Base-by-base conservation (phyloP, 1,140 invertebrate genomes). In the Hycleus cichorii region DNA sequence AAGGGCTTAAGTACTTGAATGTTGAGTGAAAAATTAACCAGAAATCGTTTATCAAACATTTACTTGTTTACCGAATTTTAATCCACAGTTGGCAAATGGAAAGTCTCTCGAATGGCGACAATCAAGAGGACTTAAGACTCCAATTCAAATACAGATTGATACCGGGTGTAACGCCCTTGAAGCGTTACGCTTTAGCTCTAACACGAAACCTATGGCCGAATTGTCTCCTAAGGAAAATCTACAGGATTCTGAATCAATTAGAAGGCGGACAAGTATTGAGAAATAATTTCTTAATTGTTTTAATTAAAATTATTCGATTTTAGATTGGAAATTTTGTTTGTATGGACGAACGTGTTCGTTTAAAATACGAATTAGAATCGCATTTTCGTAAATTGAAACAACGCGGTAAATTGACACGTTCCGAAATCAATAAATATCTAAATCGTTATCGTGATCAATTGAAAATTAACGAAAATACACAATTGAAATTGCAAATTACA, bases 81-180 rank as follows among this genome's bases (percentile, higher is more conserved):
- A 12, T 18, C 64, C 63, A 51, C 49, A 72, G 72, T 42, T 73
- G 71, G 71, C 71, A 73, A 47, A 52, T 74, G 63, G 64, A 73
- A 56, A 69, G 66, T 0, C 47, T 67, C 10, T 56, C 66, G 27
- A 55, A 45, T 5, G 64, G 64, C 6, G 52, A 62, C 11, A 50
- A 39, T 9, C 44, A 64, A 18, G 59, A 58, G 39, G 58, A 46
- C 5, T 18, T 62, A 9, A 68, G 61, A 53, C 59, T 76, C 18
- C 40, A 69, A 18, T 75, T 69, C 50, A 74, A 67, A 12, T 68
- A 72, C 49, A 64, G 49, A 39, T 9, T 74, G 3, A 62, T 69
- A 50, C 60, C 64, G 6, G 72, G 72, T 26, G 59, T 70, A 3
- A 75, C 70, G 1, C 62, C 66, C 4, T 53, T 75, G 8, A 57